Evolutionary conservation across 2,888 invertebrate genomes (phyloP).

Genomic region (Tyria jacobaeae): DNA sequence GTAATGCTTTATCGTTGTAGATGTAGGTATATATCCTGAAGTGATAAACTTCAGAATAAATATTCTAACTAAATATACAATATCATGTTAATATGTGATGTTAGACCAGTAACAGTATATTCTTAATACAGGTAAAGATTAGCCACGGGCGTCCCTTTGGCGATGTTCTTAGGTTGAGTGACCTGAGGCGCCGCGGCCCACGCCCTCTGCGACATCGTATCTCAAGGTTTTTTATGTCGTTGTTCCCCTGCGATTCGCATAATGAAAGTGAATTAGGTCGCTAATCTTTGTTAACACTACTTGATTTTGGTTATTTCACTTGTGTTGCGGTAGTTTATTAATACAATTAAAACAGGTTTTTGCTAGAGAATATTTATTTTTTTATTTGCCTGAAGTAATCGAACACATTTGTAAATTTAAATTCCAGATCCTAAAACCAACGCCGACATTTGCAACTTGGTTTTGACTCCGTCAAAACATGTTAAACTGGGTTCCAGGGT

Average conservation of each 20-base stretch:
- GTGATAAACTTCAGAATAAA: neutral
- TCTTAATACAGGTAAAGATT: slow-evolving; percentile 46
- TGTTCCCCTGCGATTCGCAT: slow-evolving; percentile 4
- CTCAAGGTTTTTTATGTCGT: slow-evolving; percentile 18
- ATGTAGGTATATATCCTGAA: too few species aligned
- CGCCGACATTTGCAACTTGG: too few species aligned
- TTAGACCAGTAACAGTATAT: slow-evolving; percentile 24
- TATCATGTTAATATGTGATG: slow-evolving; percentile 16
- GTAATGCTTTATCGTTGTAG: too few species aligned
- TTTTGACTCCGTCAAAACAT: too few species aligned
- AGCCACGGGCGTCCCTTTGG: slow-evolving; percentile 54
- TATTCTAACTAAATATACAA: neutral
- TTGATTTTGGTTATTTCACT: neutral
- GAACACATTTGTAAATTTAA: too few species aligned
- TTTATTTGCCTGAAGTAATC: too few species aligned
- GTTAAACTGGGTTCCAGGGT: too few species aligned
- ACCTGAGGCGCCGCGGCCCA: slow-evolving; percentile 59
- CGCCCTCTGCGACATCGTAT: slow-evolving; percentile 41
- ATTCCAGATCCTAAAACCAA: too few species aligned
- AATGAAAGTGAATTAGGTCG: slow-evolving; percentile 7
- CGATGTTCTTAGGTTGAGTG: slow-evolving; percentile 65
- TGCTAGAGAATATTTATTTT: too few species aligned
- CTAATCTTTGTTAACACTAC: neutral
- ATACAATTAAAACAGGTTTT: too few species aligned
- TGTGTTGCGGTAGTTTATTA: too few species aligned